These are phyloP conservation scores for Cantharis rustica DNA, from an alignment of 2,888 invertebrate genomes.

Conservation along the genomic window DNA sequence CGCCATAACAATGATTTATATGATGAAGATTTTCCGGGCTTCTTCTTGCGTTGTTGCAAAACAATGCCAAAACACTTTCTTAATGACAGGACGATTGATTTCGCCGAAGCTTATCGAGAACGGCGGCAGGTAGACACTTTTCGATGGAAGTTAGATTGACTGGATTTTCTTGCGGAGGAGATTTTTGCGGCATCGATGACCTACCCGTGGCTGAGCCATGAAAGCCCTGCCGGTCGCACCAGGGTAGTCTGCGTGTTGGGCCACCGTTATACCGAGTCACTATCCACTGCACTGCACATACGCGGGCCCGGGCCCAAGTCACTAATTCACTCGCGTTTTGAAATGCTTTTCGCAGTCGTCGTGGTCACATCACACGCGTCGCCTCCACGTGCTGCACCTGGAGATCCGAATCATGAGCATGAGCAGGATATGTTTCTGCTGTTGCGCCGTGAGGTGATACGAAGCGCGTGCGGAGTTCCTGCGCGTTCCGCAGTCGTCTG, in stretches of 20 bases:
- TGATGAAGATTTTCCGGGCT: conserved; percentile 2
- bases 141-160: conserved; percentile 1
- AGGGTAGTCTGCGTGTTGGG: conserved; percentile 63
- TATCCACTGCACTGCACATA: conserved; percentile 50
- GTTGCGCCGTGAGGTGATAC: conserved; percentile 45
- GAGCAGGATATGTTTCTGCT: conserved; percentile 36
- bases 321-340: conserved; percentile 38
- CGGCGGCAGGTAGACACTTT: not conserved
- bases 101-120: not conserved
- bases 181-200: conserved; percentile 36
- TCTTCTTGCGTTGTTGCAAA: not conserved
- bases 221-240: conserved; percentile 71
- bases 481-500: conserved; percentile 69
- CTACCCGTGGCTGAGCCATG: conserved; percentile 91
- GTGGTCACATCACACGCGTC: conserved; percentile 44
- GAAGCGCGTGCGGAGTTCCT: conserved; percentile 60
- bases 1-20: conserved; percentile 25
- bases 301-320: conserved; percentile 46
- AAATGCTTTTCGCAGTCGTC: conserved; percentile 30
- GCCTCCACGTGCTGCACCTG: conserved; percentile 43
- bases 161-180: conserved; percentile 15
- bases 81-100: not conserved
- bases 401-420: conserved; percentile 41
- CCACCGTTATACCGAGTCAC: conserved; percentile 59
- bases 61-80: not conserved